A percentile compares a stretch with the other conserved stretches of the same genome.
Conservation (phyloP, 1,140 invertebrate genomes). For the Hyposmocoma kahamanoa region DNA sequence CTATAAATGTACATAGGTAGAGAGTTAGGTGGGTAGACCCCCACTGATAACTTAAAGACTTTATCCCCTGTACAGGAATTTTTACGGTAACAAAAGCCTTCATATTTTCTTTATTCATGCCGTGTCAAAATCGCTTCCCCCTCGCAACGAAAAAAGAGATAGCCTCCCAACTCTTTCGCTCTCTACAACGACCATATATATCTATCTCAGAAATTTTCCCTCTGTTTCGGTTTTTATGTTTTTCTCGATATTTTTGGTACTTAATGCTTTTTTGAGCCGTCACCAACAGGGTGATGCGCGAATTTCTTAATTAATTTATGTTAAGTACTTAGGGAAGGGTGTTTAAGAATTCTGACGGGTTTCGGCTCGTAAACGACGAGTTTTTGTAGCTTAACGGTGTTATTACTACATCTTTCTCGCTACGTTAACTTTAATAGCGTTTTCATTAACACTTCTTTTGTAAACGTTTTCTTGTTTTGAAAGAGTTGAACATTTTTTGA, state of each 20-base stretch:
- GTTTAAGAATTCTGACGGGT: slow-evolving; percentile 41
- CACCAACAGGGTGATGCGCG: slow-evolving; percentile 59
- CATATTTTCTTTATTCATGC: slow-evolving; percentile 73
- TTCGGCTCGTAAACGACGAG: slow-evolving; percentile 21
- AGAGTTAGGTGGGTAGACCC: too few relatives aligned
- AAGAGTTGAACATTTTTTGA: background rate
- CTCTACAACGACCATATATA: slow-evolving; percentile 41
- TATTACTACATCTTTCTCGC: slow-evolving; percentile 33
- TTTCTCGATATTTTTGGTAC: slow-evolving; percentile 61
- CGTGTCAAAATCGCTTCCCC: slow-evolving; percentile 66
- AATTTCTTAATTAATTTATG: slow-evolving; percentile 71
- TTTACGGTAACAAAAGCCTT: slow-evolving; percentile 71
- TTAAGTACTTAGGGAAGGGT: slow-evolving; percentile 58
- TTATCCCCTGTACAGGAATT: slow-evolving; percentile 70
- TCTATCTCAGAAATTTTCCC: slow-evolving; percentile 44
- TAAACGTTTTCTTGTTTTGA: background rate
- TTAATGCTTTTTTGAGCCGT: slow-evolving; percentile 60
- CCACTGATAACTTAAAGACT: slow-evolving; percentile 70
- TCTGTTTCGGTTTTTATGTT: slow-evolving; percentile 61
- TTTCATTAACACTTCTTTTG: slow-evolving; percentile 12
- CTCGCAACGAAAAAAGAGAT: slow-evolving; percentile 55
- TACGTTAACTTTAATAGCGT: slow-evolving; percentile 28
- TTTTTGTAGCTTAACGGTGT: slow-evolving; percentile 34
- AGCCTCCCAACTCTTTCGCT: slow-evolving; percentile 58
- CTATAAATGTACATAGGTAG: slow-evolving; percentile 40